These are phyloP conservation scores for Piprites chloris DNA, from an alignment of 2,113 vertebrate species.

Conservation along the genomic window DNA sequence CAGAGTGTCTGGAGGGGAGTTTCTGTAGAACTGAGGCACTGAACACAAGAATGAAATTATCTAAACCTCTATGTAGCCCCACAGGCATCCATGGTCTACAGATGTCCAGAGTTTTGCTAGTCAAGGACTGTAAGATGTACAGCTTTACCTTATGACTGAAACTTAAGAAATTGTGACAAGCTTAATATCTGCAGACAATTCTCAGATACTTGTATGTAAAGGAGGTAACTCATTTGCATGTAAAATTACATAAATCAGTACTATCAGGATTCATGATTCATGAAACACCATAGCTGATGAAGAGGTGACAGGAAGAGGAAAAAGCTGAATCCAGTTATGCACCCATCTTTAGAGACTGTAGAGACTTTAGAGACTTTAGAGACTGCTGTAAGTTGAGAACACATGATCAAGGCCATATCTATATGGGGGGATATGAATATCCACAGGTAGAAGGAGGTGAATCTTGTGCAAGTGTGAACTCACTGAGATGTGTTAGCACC, in stretches of 20 bases:
- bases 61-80: not conserved
- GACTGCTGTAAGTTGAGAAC: not conserved
- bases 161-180: not conserved
- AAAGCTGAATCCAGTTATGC: not conserved
- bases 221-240: not conserved
- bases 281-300: not conserved
- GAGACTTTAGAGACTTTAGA: no score
- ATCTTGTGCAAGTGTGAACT: not conserved
- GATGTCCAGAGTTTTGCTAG: not conserved
- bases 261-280: not conserved
- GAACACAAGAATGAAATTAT: not conserved
- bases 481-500: not conserved
- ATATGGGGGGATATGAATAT: not conserved
- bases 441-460: not conserved
- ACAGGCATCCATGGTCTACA: not conserved
- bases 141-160: not conserved
- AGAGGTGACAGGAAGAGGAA: not conserved
- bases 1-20: not conserved
- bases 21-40: not conserved
- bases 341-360: not conserved
- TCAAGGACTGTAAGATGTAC: not conserved
- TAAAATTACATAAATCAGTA: not conserved
- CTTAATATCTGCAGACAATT: rapidly evolving
- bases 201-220: not conserved
- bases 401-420: not conserved